Evolutionary conservation across 2,888 invertebrate genomes (phyloP).

Genomic region (Agrochola lychnidis): DNA sequence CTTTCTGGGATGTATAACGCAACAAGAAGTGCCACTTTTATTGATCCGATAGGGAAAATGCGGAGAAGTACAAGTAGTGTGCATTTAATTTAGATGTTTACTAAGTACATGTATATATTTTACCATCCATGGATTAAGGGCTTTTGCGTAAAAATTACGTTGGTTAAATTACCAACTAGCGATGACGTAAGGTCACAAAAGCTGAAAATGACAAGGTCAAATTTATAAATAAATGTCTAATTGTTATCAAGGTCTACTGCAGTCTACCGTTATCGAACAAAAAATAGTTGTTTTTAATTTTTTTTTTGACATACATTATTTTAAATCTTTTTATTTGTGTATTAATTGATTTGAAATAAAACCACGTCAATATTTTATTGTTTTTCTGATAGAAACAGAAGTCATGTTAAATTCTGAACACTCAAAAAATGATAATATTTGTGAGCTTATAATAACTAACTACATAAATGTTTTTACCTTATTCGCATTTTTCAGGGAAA

Average conservation of each 20-base stretch:
- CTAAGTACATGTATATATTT: not conserved
- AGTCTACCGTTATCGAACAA: slow-evolving; percentile 4
- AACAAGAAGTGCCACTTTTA: not conserved
- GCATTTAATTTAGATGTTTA: not conserved
- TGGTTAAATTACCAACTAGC: slow-evolving; percentile 7
- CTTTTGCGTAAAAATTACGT: not conserved
- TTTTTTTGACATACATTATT: not conserved
- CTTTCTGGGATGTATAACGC: too few relatives aligned
- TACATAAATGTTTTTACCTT: slow-evolving; percentile 91
- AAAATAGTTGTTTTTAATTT: not conserved
- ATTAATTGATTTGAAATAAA: not conserved
- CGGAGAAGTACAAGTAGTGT: not conserved
- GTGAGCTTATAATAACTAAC: not conserved
- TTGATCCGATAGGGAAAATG: not conserved
- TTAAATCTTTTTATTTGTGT: not conserved
- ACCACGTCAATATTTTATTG: slow-evolving; percentile 10
- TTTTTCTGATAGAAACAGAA: not conserved
- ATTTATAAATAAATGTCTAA: slow-evolving; percentile 81
- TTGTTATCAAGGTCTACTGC: slow-evolving; percentile 58
- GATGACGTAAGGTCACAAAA: slow-evolving; percentile 86
- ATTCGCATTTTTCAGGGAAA: slow-evolving; percentile 92
- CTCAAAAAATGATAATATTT: not conserved
- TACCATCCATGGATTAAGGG: not conserved
- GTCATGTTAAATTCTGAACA: not conserved
- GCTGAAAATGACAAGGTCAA: slow-evolving; percentile 86